phyloP scores from a whole-genome alignment of 2,888 invertebrate species.

The Sinelater perroti region DNA sequence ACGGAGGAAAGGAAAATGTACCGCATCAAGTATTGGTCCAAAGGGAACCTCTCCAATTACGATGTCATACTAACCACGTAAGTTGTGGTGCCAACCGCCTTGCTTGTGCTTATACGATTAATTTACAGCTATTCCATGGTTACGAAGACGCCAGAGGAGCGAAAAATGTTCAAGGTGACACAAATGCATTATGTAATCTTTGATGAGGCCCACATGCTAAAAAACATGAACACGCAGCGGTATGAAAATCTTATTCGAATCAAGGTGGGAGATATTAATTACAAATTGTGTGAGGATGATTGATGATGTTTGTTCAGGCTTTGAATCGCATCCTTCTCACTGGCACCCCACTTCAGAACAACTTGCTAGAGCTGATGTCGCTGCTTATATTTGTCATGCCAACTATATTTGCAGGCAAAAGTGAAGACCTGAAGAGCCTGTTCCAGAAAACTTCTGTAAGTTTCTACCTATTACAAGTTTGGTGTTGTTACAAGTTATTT shows the following conservation, averaged over 20 bases:
- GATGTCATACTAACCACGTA: conserved; percentile 92
- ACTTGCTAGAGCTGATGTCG: conserved; percentile 94
- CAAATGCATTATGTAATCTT: conserved; percentile 92
- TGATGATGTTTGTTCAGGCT: conserved; percentile 66
- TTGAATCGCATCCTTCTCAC: conserved; percentile 88
- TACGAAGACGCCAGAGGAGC: conserved; percentile 86
- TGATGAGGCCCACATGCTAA: conserved; percentile 98
- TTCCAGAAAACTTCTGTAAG: conserved; percentile 80
- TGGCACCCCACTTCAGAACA: conserved; percentile 97
- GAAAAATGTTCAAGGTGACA: conserved; percentile 89
- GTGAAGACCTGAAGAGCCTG: conserved; percentile 85
- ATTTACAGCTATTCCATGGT: conserved; percentile 73
- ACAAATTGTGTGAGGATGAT: no score
- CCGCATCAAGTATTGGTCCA: conserved; percentile 75
- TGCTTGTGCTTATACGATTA: neutral
- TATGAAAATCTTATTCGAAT: conserved; percentile 90
- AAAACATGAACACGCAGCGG: conserved; percentile 94
- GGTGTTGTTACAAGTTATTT: no score
- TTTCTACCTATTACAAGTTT: neutral
- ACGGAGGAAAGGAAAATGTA: conserved; percentile 84
- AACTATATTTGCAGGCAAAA: conserved; percentile 88
- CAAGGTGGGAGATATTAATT: conserved; percentile 59
- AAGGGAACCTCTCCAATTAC: conserved; percentile 74
- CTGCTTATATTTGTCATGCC: conserved; percentile 96
- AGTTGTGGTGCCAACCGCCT: conserved; percentile 56